phyloP scores from a whole-genome alignment of 2,888 invertebrate species.

The Nomada ferruginata region DNA sequence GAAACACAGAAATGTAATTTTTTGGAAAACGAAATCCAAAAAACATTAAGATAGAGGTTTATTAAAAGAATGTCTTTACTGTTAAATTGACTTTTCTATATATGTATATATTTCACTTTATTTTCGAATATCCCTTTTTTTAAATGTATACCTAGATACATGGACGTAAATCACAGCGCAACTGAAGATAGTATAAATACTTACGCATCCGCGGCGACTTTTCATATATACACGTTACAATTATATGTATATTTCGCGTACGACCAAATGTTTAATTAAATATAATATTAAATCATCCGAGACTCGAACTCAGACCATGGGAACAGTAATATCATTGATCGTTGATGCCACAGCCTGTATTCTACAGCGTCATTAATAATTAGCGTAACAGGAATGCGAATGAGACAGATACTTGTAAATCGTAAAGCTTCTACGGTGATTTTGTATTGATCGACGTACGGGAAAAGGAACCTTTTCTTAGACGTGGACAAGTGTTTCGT shows the following conservation, averaged over 20 bases:
- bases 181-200: conserved; percentile 64
- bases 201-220: conserved; percentile 40
- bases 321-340: no score
- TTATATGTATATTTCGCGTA: conserved; percentile 2
- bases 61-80: no score
- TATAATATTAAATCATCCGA: not conserved
- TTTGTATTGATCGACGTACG: not conserved
- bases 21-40: no score
- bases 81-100: no score
- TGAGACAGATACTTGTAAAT: not conserved
- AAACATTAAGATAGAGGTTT: no score
- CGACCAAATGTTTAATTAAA: conserved; percentile 14
- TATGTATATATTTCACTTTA: conserved; percentile 45
- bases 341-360: not conserved
- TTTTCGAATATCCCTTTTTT: conserved; percentile 43
- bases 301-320: not conserved
- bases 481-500: not conserved
- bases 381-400: not conserved
- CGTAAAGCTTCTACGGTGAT: not conserved
- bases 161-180: conserved; percentile 70
- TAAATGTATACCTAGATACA: conserved; percentile 64
- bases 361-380: not conserved
- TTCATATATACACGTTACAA: conserved; percentile 50
- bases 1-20: no score
- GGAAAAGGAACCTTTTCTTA: not conserved